phyloP scores from a whole-genome alignment of 1,140 invertebrate species.

The Chymomyza costata region DNA sequence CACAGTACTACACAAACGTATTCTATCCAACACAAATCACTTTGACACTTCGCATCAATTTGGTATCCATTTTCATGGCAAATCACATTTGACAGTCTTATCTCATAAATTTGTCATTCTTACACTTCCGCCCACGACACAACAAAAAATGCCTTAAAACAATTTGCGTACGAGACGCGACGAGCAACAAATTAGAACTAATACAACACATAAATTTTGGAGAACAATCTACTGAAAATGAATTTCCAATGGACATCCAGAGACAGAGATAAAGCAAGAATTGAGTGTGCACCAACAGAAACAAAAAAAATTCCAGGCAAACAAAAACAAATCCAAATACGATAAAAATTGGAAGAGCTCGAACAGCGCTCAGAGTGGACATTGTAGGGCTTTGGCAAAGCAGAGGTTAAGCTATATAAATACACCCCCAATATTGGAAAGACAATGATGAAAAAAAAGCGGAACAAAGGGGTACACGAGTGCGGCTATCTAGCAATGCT shows the following conservation, averaged over 20 bases:
- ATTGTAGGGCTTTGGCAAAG: constrained; percentile 21
- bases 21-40: not conserved
- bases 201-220: constrained; percentile 40
- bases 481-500: too few relatives aligned
- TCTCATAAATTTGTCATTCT: constrained; percentile 22
- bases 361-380: constrained; percentile 15
- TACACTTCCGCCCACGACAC: constrained; percentile 51
- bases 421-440: constrained; percentile 44
- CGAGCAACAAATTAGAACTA: constrained; percentile 51
- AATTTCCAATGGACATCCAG: constrained; percentile 40
- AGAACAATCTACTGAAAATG: constrained; percentile 40
- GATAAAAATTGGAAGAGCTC: constrained; percentile 31
- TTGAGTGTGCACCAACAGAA: too few relatives aligned
- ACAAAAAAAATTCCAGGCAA: constrained; percentile 25
- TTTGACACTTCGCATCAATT: constrained; percentile 8
- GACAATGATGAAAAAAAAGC: not conserved
- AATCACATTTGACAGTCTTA: constrained; percentile 25
- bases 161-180: constrained; percentile 26
- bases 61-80: constrained; percentile 5
- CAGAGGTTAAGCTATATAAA: constrained; percentile 38
- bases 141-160: constrained; percentile 8
- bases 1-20: constrained; percentile 2
- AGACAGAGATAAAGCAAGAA: constrained; percentile 15
- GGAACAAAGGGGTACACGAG: too few relatives aligned
- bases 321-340: constrained; percentile 38